These are phyloP conservation scores for Volucella zonaria DNA, from an alignment of 2,888 invertebrate species.

Conservation along the genomic window DNA sequence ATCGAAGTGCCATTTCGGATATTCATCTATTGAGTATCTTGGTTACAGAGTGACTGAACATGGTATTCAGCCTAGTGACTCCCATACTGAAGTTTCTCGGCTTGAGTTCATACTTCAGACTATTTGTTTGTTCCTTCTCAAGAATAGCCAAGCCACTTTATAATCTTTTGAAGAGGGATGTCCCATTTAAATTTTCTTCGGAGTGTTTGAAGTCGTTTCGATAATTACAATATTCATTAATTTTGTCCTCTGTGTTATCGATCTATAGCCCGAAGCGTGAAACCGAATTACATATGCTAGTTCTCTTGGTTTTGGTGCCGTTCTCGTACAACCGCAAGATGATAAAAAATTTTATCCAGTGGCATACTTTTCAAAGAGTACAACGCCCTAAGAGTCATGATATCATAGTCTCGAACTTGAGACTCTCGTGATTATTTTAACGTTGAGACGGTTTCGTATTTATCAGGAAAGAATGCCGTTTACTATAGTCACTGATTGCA, in stretches of 20 bases:
- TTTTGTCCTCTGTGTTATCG: conserved; percentile 64
- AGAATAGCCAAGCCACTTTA: conserved; percentile 5
- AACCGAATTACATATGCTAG: too few relatives aligned
- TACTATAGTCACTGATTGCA: conserved; percentile 75
- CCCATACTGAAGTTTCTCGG: too few relatives aligned
- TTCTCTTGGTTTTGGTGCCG: too few relatives aligned
- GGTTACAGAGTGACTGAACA: conserved; percentile 31
- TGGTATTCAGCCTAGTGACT: conserved; percentile 8
- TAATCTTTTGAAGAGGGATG: conserved; percentile 40
- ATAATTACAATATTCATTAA: background rate
- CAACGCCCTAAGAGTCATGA: conserved; percentile 73
- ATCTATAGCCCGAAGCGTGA: too few relatives aligned
- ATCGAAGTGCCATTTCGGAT: conserved; percentile 31
- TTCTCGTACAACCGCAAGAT: too few relatives aligned
- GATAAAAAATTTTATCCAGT: conserved; percentile 74
- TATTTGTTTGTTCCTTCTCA: conserved; percentile 10
- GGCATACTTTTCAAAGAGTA: conserved; percentile 76
- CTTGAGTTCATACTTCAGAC: background rate
- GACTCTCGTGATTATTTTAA: conserved; percentile 77
- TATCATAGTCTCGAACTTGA: conserved; percentile 78
- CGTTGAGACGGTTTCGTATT: conserved; percentile 75
- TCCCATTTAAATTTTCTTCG: conserved; percentile 4
- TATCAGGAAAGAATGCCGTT: conserved; percentile 23
- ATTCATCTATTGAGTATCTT: conserved; percentile 30
- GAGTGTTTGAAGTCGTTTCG: background rate